Conservation (phyloP, 1,140 invertebrate species). For the Hyposmocoma kahamanoa region DNA sequence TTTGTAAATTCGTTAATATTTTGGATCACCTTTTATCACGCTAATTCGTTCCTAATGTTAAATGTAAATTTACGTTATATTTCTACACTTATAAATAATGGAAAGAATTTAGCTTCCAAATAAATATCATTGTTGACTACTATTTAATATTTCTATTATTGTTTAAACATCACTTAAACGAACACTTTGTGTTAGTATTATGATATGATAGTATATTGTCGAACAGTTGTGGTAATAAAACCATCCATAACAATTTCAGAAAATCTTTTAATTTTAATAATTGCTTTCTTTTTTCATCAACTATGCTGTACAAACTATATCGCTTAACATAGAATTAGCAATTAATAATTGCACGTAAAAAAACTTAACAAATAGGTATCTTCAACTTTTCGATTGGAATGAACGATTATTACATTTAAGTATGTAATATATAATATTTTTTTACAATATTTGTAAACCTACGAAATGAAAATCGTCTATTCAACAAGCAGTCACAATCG, state of each 20-base stretch:
- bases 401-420: conserved; percentile 65
- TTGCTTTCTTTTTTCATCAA: conserved; percentile 68
- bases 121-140: conserved; percentile 69
- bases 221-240: conserved; percentile 32
- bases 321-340: conserved; percentile 72
- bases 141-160: no score
- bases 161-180: no score
- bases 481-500: conserved; percentile 74
- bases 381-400: conserved; percentile 72
- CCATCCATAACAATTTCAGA: conserved; percentile 56
- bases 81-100: conserved; percentile 35
- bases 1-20: conserved; percentile 20
- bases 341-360: conserved; percentile 74
- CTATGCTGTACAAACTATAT: conserved; percentile 73
- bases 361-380: conserved; percentile 72
- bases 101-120: conserved; percentile 53
- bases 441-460: conserved; percentile 68
- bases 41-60: conserved; percentile 30
- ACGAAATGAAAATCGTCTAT: conserved; percentile 63
- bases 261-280: conserved; percentile 71
- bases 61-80: conserved; percentile 40
- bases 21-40: conserved; percentile 27
- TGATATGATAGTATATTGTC: conserved; percentile 6
- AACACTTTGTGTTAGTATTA: background rate
- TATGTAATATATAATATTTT: conserved; percentile 46